Evolutionary conservation across 1,140 invertebrate species (phyloP).

Genomic region (Coptotermes formosanus): DNA sequence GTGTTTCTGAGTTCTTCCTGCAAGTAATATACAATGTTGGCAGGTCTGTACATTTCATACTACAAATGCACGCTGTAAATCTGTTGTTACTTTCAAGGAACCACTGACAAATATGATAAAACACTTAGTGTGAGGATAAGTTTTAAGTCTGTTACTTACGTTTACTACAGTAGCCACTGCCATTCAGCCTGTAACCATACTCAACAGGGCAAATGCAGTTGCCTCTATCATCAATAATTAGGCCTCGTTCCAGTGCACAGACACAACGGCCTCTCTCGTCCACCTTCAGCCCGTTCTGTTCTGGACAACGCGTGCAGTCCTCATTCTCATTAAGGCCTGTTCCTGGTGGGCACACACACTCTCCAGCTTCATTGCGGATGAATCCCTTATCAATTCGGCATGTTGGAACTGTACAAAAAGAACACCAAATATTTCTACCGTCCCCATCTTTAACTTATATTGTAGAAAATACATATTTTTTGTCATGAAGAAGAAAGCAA

Average conservation of each 20-base stretch:
- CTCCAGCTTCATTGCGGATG: slow-evolving; percentile 64
- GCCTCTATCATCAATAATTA: slow-evolving; percentile 71
- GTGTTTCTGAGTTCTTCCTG: too few species aligned
- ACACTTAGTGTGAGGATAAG: not conserved
- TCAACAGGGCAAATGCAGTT: slow-evolving; percentile 73
- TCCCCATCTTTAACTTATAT: too few species aligned
- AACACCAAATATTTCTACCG: too few species aligned
- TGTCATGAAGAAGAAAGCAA: too few species aligned
- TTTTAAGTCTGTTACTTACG: slow-evolving; percentile 39
- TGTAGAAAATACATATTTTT: too few species aligned
- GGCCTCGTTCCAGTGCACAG: slow-evolving; percentile 72
- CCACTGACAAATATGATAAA: too few species aligned
- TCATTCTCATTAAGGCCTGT: slow-evolving; percentile 73
- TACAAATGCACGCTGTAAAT: too few species aligned
- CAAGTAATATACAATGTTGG: too few species aligned
- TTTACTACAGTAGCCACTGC: slow-evolving; percentile 63
- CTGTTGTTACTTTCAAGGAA: too few species aligned
- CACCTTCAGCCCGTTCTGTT: slow-evolving; percentile 68
- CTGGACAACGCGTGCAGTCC: slow-evolving; percentile 70
- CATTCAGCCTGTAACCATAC: slow-evolving; percentile 66
- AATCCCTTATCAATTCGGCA: slow-evolving; percentile 72
- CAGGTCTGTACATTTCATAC: too few species aligned
- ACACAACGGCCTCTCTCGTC: slow-evolving; percentile 76
- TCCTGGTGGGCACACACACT: slow-evolving; percentile 72
- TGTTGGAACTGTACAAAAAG: slow-evolving; percentile 52